A percentile compares a stretch with the other conserved stretches of the same genome.
These are phyloP conservation scores for Erpobdella octoculata DNA, from an alignment of 2,888 invertebrate genomes.

Conservation along the genomic window DNA sequence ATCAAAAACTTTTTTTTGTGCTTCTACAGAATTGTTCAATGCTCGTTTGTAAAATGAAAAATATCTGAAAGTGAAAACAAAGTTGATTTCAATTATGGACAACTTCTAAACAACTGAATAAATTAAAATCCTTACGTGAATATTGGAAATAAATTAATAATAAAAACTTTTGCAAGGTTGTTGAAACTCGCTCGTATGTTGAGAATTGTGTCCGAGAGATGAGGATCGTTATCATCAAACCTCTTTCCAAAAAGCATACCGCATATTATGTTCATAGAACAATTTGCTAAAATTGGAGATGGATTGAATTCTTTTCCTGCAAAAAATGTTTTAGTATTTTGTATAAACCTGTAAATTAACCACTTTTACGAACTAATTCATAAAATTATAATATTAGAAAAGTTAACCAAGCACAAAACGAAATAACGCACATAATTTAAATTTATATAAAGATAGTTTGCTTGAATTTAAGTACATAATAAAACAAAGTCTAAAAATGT, in stretches of 20 bases:
- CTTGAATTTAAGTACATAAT: too few species aligned
- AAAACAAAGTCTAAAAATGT: neutral
- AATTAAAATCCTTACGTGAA: neutral
- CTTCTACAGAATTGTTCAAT: neutral
- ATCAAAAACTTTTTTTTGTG: constrained; percentile 2
- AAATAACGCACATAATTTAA: too few species aligned
- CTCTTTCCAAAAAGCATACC: constrained; percentile 9
- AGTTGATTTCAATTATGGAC: neutral
- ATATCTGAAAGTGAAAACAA: constrained; percentile 6
- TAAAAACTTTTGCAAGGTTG: neutral
- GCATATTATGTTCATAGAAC: constrained; percentile 17
- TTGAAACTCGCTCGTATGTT: neutral
- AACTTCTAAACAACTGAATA: neutral
- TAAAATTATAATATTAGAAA: too few species aligned
- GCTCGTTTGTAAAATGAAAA: neutral
- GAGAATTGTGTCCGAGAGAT: constrained; percentile 7
- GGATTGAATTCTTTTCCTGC: constrained; percentile 5
- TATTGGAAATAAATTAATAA: constrained; percentile 8
- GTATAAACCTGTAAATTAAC: too few species aligned
- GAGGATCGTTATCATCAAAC: constrained; percentile 8
- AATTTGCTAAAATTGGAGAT: neutral
- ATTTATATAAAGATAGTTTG: too few species aligned
- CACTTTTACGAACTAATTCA: too few species aligned
- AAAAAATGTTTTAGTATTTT: too few species aligned
- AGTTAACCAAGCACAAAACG: too few species aligned